A percentile compares a stretch with the other conserved stretches of the same genome.
Conservation (phyloP, 2,797 vertebrate genomes). For the Novumbra hubbsi region DNA sequence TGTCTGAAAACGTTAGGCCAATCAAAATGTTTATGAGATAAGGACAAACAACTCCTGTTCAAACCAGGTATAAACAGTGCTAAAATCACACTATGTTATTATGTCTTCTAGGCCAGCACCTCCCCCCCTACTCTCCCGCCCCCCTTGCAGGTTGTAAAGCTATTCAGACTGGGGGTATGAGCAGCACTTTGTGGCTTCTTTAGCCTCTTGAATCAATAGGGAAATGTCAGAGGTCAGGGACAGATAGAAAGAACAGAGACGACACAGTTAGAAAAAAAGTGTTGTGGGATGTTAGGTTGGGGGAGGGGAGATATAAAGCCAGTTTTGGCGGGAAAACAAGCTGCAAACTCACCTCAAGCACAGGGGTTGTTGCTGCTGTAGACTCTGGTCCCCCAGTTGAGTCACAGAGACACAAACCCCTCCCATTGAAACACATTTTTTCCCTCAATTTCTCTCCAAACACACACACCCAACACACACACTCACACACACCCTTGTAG, state of each 20-base stretch:
- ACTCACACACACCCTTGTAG: conserved; percentile 10
- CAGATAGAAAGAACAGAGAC: conserved; percentile 58
- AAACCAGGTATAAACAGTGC: too few relatives aligned
- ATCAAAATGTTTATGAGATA: too few relatives aligned
- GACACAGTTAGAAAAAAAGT: conserved; percentile 41
- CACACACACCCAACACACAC: too few relatives aligned
- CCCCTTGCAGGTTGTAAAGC: conserved; percentile 34
- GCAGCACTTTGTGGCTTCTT: conserved; percentile 53
- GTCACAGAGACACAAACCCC: conserved; percentile 12
- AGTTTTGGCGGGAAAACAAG: conserved; percentile 68
- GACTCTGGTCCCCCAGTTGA: conserved; percentile 38
- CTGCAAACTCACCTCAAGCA: conserved; percentile 46
- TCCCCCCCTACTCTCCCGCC: background rate
- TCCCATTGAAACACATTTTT: conserved; percentile 1
- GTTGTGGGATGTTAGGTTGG: conserved; percentile 18
- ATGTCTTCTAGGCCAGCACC: background rate
- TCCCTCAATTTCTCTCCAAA: conserved; percentile 11
- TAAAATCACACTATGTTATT: background rate
- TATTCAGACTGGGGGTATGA: conserved; percentile 52
- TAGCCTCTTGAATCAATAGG: conserved; percentile 68
- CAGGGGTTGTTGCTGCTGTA: conserved; percentile 46
- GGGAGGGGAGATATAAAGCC: conserved; percentile 36
- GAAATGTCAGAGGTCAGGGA: conserved; percentile 63
- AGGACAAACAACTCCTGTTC: too few relatives aligned
- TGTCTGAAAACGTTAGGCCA: too few relatives aligned